Conservation (phyloP, 2,797 vertebrate species). For the Pangasius sanitwongsei region DNA sequence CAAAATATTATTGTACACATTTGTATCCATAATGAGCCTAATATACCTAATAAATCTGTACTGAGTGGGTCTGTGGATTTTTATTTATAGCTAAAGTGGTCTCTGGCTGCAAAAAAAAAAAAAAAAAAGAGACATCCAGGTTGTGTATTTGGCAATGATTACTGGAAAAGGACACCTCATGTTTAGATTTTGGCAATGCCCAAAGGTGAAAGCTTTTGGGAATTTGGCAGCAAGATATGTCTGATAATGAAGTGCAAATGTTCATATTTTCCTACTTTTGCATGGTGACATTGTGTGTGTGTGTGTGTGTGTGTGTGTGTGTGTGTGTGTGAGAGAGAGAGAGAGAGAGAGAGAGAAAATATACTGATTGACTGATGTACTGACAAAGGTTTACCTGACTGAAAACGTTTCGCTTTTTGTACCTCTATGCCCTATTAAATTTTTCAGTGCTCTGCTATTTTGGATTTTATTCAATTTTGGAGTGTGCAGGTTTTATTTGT, state of each 20-base stretch:
- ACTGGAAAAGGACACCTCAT: neutral
- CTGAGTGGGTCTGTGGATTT: neutral
- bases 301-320: neutral
- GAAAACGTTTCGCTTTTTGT: neutral
- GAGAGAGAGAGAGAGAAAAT: neutral
- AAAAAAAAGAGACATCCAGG: neutral
- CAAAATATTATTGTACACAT: too few relatives aligned
- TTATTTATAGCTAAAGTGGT: neutral
- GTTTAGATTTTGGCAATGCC: neutral
- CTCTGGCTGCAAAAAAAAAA: neutral
- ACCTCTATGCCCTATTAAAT: neutral
- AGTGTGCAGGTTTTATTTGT: neutral
- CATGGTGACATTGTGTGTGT: neutral
- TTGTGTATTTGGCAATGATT: neutral
- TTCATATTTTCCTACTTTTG: neutral
- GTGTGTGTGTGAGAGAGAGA: neutral
- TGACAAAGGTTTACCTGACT: neutral
- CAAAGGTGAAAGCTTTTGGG: conserved; percentile 1
- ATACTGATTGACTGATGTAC: neutral
- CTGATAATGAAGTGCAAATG: neutral
- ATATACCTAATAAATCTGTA: neutral
- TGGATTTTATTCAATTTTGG: neutral
- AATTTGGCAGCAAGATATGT: neutral
- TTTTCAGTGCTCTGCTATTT: neutral
- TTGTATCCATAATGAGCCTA: neutral